Evolutionary conservation across 2,888 invertebrate genomes (phyloP).

Genomic region (Diadegma fenestrale): DNA sequence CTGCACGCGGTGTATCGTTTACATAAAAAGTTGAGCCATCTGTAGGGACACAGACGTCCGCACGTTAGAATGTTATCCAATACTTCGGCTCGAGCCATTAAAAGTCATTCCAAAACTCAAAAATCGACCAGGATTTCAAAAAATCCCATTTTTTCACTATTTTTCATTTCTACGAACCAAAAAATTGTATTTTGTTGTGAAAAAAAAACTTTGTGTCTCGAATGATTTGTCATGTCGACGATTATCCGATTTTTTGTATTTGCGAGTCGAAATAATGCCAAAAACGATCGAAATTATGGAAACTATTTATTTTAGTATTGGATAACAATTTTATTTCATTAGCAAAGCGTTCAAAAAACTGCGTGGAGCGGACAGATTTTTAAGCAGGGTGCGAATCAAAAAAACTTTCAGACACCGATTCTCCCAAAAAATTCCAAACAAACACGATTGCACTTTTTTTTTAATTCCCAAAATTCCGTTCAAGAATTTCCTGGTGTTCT

Average conservation of each 20-base stretch:
- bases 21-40: constrained; percentile 85
- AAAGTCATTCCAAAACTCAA: constrained; percentile 40
- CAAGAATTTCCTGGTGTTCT: neutral
- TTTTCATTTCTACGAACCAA: neutral
- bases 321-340: constrained; percentile 76
- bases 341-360: constrained; percentile 42
- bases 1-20: constrained; percentile 85
- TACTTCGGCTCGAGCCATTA: constrained; percentile 75
- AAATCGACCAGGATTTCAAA: constrained; percentile 4
- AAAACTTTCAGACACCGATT: neutral
- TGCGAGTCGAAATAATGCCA: constrained; percentile 20
- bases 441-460: neutral
- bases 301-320: constrained; percentile 80
- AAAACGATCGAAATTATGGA: constrained; percentile 59
- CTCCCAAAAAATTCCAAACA: neutral
- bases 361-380: constrained; percentile 40
- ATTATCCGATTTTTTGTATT: constrained; percentile 10
- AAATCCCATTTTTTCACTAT: neutral
- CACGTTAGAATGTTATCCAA: constrained; percentile 84
- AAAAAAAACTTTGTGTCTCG: neutral
- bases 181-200: neutral
- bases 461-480: neutral
- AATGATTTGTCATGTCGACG: neutral
- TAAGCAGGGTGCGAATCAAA: constrained; percentile 21
- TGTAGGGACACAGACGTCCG: constrained; percentile 82